phyloP scores from a whole-genome alignment of 1,140 invertebrate species.

The Myzus persicae region DNA sequence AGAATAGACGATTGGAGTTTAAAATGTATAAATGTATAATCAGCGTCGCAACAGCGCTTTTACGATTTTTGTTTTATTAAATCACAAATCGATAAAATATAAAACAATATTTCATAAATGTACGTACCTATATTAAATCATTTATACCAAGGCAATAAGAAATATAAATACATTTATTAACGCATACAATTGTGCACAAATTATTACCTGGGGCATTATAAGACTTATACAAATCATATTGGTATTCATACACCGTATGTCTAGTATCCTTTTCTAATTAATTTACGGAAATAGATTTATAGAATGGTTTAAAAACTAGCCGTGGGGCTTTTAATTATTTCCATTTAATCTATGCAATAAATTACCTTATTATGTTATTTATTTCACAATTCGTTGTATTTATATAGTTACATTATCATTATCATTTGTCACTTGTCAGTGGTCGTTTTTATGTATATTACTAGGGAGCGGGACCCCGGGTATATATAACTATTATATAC shows the following conservation, averaged over 20 bases:
- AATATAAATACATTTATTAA: slow-evolving; percentile 2
- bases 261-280: neutral
- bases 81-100: slow-evolving; percentile 18
- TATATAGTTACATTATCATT: no score
- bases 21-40: neutral
- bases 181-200: neutral
- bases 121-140: slow-evolving; percentile 16
- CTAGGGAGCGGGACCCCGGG: neutral
- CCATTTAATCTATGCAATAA: slow-evolving; percentile 1
- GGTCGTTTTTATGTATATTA: neutral
- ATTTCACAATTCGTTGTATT: neutral
- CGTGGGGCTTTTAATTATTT: neutral
- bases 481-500: neutral
- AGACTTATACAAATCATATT: neutral
- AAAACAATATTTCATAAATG: neutral
- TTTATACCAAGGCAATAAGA: neutral
- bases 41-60: neutral
- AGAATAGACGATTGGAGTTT: neutral
- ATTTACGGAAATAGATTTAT: neutral
- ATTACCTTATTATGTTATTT: slow-evolving; percentile 3
- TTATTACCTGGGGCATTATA: neutral
- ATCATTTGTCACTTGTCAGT: neutral
- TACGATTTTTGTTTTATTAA: neutral
- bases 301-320: neutral
- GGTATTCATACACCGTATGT: neutral